phyloP scores from a whole-genome alignment of 1,140 invertebrate species.

The Apocrypta bakeri region DNA sequence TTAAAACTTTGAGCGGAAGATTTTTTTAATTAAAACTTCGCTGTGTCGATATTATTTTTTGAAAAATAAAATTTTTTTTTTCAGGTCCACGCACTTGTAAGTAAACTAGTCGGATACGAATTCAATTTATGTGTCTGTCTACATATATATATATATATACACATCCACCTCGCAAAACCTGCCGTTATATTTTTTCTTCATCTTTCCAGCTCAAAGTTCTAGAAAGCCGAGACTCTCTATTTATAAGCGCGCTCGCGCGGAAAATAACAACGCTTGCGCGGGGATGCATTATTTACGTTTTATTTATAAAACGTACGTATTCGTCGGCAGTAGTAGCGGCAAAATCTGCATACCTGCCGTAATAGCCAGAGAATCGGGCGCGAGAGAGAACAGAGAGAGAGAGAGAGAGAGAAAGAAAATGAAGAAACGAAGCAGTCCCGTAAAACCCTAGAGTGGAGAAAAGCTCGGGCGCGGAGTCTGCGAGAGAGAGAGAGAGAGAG shows the following conservation, averaged over 20 bases:
- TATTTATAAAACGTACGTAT: neutral
- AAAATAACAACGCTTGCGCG: neutral
- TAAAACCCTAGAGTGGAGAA: neutral
- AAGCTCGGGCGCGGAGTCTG: too few species aligned
- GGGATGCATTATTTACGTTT: conserved; percentile 5
- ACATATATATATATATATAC: too few species aligned
- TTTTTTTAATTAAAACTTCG: conserved; percentile 44
- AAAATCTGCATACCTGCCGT: conserved; percentile 11
- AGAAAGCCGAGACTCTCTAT: neutral
- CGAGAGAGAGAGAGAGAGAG: too few species aligned
- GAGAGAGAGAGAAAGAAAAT: neutral
- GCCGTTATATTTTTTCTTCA: neutral
- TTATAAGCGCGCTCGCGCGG: neutral
- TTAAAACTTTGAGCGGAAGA: conserved; percentile 26
- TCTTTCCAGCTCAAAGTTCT: neutral
- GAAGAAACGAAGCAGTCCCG: neutral
- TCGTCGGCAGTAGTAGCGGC: neutral
- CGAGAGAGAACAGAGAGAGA: neutral
- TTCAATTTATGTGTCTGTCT: neutral
- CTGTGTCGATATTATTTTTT: neutral
- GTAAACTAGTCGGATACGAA: neutral
- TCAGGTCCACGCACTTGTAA: too few species aligned
- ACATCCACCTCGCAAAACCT: neutral
- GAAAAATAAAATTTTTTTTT: neutral
- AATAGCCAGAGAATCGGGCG: neutral